Evolutionary conservation across 2,888 invertebrate species (phyloP).

Genomic region (Aproaerema taeniolella): DNA sequence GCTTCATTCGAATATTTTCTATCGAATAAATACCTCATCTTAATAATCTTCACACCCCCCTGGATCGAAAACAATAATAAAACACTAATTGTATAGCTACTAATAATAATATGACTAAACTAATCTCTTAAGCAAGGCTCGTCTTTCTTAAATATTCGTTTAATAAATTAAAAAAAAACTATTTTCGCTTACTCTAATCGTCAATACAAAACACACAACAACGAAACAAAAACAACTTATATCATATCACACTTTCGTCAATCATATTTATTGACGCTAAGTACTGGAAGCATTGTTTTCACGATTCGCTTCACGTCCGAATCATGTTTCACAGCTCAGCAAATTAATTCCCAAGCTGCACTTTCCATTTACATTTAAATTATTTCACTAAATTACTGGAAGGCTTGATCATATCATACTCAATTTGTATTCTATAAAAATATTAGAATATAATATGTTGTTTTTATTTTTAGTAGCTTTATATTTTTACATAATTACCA

Average conservation of each 20-base stretch:
- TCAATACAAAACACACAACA: conserved; percentile 74
- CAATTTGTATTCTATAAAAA: conserved; percentile 75
- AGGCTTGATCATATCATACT: conserved; percentile 74
- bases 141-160: conserved; percentile 72
- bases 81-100: conserved; percentile 44
- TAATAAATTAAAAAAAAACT: conserved; percentile 68
- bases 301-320: conserved; percentile 34
- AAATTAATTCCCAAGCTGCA: conserved; percentile 64
- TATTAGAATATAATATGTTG: conserved; percentile 69
- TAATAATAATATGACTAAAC: conserved; percentile 66
- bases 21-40: no score
- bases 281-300: conserved; percentile 58
- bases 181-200: conserved; percentile 61
- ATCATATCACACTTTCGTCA: conserved; percentile 74
- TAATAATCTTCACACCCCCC: no score
- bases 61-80: conserved; percentile 40
- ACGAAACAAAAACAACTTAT: conserved; percentile 73
- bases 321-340: conserved; percentile 63
- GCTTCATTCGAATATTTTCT: no score
- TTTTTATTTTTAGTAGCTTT: conserved; percentile 42
- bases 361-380: conserved; percentile 41
- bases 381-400: conserved; percentile 74
- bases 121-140: conserved; percentile 74
- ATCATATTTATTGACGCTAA: conserved; percentile 52
- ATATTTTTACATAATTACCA: conserved; percentile 60